Percentiles rank a stretch among this genome's conserved stretches.
Conservation (phyloP, 2,888 invertebrate species). For the Mallateleia sp. region DNA sequence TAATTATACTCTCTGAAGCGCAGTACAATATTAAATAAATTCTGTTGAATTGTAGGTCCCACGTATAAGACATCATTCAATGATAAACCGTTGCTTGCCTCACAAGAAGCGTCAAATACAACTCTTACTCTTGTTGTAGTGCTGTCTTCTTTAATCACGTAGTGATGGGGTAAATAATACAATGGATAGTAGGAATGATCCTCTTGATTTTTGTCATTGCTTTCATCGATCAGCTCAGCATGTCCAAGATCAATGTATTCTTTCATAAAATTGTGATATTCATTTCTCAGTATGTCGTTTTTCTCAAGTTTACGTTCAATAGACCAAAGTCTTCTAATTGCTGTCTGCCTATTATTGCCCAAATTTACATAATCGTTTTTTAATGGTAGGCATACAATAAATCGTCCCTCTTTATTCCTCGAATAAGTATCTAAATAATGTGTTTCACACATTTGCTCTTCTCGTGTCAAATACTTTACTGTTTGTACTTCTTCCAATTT, state of each 20-base stretch:
- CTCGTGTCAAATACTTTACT: not conserved
- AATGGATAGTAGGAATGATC: not conserved
- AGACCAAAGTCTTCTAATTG: conserved; percentile 57
- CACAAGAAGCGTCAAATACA: conserved; percentile 25
- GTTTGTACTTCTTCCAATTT: conserved; percentile 14
- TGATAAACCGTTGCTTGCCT: conserved; percentile 71
- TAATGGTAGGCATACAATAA: conserved; percentile 61
- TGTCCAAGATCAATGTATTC: conserved; percentile 54
- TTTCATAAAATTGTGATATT: conserved; percentile 63
- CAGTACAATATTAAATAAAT: conserved; percentile 3
- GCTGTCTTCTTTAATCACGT: conserved; percentile 16
- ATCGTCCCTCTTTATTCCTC: conserved; percentile 32
- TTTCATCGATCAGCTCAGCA: conserved; percentile 26
- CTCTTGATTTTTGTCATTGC: not conserved
- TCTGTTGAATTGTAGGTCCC: conserved; percentile 16
- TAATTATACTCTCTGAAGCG: too few species aligned
- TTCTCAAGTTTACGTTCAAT: too few species aligned
- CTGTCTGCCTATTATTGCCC: conserved; percentile 59
- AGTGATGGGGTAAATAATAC: conserved; percentile 34
- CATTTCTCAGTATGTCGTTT: too few species aligned
- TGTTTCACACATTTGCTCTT: conserved; percentile 50
- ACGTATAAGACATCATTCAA: conserved; percentile 16
- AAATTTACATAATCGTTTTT: conserved; percentile 40
- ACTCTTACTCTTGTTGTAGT: conserved; percentile 14
- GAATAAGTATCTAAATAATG: conserved; percentile 32